Evolutionary conservation across 2,797 vertebrate genomes (phyloP).

Genomic region (Iguana delicatissima): DNA sequence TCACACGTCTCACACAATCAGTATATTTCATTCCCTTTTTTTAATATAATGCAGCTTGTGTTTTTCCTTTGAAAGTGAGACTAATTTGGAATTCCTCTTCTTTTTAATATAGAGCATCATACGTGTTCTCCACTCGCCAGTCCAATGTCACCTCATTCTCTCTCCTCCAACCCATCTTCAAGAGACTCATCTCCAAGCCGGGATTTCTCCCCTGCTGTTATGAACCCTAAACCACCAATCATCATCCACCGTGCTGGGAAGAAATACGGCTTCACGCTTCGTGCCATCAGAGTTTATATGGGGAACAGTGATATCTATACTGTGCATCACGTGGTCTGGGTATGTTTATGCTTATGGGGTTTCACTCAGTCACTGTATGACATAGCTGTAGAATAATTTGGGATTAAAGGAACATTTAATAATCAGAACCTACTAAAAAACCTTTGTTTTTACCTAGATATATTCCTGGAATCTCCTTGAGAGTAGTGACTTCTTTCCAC

Average conservation of each 20-base stretch:
- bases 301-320: constrained; percentile 96
- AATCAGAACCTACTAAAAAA: background rate
- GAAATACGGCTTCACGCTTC: constrained; percentile 97
- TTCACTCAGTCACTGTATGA: background rate
- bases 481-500: constrained; percentile 48
- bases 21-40: constrained; percentile 27
- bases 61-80: constrained; percentile 52
- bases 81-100: constrained; percentile 73
- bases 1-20: constrained; percentile 6
- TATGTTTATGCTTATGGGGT: constrained; percentile 79
- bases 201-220: constrained; percentile 90
- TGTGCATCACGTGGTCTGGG: constrained; percentile 98
- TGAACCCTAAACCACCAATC: constrained; percentile 87
- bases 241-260: constrained; percentile 93
- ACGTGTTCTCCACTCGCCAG: constrained; percentile 94
- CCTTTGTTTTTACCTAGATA: constrained; percentile 4
- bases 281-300: constrained; percentile 97
- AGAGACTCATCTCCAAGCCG: constrained; percentile 97
- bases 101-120: constrained; percentile 88
- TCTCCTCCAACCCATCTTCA: constrained; percentile 97
- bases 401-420: background rate
- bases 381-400: background rate
- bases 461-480: constrained; percentile 34
- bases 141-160: constrained; percentile 96
- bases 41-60: constrained; percentile 62